Evolutionary conservation across 2,113 vertebrate genomes (phyloP).

Genomic region (Carettochelys insculpta): DNA sequence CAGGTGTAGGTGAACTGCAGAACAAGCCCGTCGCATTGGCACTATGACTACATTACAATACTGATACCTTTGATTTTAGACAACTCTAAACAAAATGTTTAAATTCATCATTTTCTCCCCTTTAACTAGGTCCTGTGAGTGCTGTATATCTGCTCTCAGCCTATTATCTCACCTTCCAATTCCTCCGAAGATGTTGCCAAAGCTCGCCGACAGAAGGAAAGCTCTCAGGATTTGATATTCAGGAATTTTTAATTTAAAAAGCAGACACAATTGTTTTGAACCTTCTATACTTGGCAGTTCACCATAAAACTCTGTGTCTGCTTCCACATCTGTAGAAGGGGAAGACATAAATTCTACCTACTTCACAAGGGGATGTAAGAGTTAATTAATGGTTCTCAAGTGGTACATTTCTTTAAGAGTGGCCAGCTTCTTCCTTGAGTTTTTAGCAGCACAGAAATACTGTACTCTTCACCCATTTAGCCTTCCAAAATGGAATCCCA

Average conservation of each 20-base stretch:
- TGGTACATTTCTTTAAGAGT: not conserved
- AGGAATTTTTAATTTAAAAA: conserved; percentile 19
- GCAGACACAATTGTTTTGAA: not conserved
- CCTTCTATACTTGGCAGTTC: conserved; percentile 14
- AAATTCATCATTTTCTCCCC: not conserved
- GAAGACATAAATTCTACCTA: not conserved
- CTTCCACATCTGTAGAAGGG: not conserved
- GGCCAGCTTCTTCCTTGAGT: not conserved
- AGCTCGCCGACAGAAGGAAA: conserved; percentile 15
- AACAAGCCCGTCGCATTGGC: not conserved
- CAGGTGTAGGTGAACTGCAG: not conserved
- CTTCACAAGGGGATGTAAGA: not conserved
- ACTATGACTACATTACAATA: not conserved
- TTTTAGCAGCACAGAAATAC: conserved; percentile 1
- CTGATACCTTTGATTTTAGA: not conserved
- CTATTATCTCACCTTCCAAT: not conserved
- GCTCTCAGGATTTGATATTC: conserved; percentile 24
- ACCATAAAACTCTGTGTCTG: not conserved
- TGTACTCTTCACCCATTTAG: not conserved
- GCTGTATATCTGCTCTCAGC: not conserved
- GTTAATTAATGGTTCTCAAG: not conserved
- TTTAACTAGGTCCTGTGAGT: not conserved
- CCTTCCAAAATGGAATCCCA: conserved; percentile 17
- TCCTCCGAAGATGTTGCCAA: not conserved
- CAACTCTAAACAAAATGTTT: not conserved